Conservation (phyloP, 2,888 invertebrate species). For the Chironomus tentans region DNA sequence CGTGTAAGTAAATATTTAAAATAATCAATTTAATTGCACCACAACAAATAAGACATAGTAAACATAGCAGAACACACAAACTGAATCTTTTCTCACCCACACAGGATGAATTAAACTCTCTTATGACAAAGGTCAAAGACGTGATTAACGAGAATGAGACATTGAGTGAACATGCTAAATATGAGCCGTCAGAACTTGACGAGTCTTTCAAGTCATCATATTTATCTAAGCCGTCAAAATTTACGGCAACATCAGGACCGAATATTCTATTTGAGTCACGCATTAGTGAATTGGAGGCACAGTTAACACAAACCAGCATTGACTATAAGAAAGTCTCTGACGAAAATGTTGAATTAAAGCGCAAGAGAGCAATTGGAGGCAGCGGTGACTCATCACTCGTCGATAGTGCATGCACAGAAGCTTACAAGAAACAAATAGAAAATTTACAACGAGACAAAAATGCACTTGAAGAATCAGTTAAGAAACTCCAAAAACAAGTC, state of each 20-base stretch:
- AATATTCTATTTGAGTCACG: constrained; percentile 75
- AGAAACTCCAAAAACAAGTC: constrained; percentile 56
- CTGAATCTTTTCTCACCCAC: constrained; percentile 3
- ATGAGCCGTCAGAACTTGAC: constrained; percentile 38
- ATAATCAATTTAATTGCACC: no score
- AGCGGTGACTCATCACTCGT: constrained; percentile 33
- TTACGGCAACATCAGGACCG: constrained; percentile 45
- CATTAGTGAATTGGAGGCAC: constrained; percentile 76
- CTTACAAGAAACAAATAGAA: constrained; percentile 61
- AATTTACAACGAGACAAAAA: constrained; percentile 61
- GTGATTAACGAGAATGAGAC: constrained; percentile 77
- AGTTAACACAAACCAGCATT: constrained; percentile 66
- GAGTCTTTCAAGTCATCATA: not conserved
- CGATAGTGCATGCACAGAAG: constrained; percentile 50
- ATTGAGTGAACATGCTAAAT: constrained; percentile 67
- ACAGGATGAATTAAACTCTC: constrained; percentile 63
- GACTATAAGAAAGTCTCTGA: constrained; percentile 65
- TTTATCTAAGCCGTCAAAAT: not conserved
- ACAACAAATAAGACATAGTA: not conserved
- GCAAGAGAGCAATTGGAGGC: constrained; percentile 37
- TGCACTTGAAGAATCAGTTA: constrained; percentile 56
- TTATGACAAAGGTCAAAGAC: constrained; percentile 74
- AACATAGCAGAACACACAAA: not conserved
- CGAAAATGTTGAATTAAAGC: constrained; percentile 49
- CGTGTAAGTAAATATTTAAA: constrained; percentile 44